Conservation (phyloP, 1,140 invertebrate species). For the Chionoecetes opilio region DNA sequence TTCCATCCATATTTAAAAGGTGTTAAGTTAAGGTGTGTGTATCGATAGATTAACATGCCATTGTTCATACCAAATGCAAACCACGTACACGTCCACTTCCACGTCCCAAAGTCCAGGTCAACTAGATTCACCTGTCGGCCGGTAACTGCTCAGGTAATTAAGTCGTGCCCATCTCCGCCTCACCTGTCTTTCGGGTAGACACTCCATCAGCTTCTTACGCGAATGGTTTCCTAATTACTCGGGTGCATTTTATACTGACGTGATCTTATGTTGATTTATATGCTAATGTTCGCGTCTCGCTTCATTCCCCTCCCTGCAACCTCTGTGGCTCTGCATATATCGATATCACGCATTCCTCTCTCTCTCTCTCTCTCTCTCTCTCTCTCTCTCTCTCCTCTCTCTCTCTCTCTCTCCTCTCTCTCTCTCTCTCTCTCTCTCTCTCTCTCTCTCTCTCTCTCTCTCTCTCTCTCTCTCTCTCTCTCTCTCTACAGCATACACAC, state of each 20-base stretch:
- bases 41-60: too few species aligned
- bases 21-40: too few species aligned
- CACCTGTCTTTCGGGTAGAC: not conserved
- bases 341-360: not conserved
- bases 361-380: not conserved
- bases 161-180: not conserved
- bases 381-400: not conserved
- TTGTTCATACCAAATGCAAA: too few species aligned
- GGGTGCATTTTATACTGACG: not conserved
- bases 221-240: not conserved
- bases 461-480: constrained; percentile 41
- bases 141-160: not conserved
- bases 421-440: constrained; percentile 34
- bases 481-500: too few species aligned
- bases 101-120: not conserved
- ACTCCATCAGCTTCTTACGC: not conserved
- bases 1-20: too few species aligned
- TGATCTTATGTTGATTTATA: not conserved
- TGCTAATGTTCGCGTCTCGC: not conserved
- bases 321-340: not conserved
- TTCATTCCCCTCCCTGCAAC: not conserved
- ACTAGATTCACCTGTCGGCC: not conserved
- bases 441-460: constrained; percentile 54
- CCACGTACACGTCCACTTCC: not conserved
- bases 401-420: not conserved